Evolutionary conservation across 2,888 invertebrate species (phyloP).

Genomic region (Xestia ashworthii): DNA sequence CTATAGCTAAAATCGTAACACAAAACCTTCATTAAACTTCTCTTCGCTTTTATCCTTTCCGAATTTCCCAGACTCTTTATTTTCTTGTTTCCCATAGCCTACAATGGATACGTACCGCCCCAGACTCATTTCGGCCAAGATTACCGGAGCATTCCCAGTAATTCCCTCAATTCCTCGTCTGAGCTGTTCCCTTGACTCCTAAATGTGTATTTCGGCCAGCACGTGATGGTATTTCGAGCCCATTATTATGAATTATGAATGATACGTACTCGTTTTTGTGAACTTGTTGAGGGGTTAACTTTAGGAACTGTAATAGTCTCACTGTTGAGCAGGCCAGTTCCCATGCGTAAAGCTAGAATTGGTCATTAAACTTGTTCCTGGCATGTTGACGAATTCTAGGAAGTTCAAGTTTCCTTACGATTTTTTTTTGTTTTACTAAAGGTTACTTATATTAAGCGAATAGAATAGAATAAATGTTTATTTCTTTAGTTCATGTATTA

Average conservation of each 20-base stretch:
- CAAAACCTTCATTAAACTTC: neutral
- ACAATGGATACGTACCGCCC: constrained; percentile 67
- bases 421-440: neutral
- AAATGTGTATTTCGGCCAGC: constrained; percentile 66
- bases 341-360: neutral
- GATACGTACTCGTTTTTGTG: constrained; percentile 16
- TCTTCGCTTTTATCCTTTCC: neutral
- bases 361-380: neutral
- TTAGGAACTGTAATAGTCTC: neutral
- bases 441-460: neutral
- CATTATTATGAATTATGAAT: constrained; percentile 52
- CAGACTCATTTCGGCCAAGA: constrained; percentile 72
- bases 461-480: too few relatives aligned
- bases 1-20: neutral
- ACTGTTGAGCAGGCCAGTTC: neutral
- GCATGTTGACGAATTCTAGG: neutral
- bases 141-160: constrained; percentile 74
- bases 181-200: constrained; percentile 51
- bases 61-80: neutral
- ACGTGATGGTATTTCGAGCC: constrained; percentile 57
- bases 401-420: neutral
- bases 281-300: neutral
- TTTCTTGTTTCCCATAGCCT: neutral
- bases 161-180: constrained; percentile 79
- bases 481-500: too few relatives aligned